These are phyloP conservation scores for Rallus limicola DNA, from an alignment of 2,113 vertebrate genomes.

Conservation along the genomic window DNA sequence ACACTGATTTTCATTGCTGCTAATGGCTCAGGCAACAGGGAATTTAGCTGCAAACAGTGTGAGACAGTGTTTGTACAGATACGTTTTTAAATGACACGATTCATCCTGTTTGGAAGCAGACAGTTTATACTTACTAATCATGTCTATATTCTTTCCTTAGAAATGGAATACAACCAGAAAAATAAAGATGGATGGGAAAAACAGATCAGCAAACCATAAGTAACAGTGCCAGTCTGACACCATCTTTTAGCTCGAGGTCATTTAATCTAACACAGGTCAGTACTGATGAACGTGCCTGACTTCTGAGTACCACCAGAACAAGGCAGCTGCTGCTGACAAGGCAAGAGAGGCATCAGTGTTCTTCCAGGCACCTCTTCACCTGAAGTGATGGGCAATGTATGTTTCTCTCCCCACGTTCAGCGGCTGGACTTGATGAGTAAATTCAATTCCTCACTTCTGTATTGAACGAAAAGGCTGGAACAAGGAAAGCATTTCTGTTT, in stretches of 20 bases:
- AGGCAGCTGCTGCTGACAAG: background rate
- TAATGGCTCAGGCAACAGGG: background rate
- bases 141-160: background rate
- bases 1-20: background rate
- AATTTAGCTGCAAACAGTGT: background rate
- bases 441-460: background rate
- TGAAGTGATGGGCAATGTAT: background rate
- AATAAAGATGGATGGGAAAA: background rate
- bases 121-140: background rate
- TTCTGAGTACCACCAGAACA: background rate
- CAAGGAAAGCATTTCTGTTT: background rate
- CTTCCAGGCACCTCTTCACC: background rate
- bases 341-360: background rate
- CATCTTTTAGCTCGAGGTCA: background rate
- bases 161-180: background rate
- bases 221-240: background rate
- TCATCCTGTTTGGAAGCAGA: background rate
- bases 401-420: background rate
- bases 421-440: background rate
- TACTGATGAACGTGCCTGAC: background rate
- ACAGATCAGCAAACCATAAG: background rate
- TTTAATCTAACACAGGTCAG: background rate
- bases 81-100: background rate
- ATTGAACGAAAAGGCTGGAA: background rate
- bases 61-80: background rate